A percentile compares a stretch with the other conserved stretches of the same genome.
Evolutionary conservation across 2,113 vertebrate genomes (phyloP).

Genomic region (Myotis brandtii): DNA sequence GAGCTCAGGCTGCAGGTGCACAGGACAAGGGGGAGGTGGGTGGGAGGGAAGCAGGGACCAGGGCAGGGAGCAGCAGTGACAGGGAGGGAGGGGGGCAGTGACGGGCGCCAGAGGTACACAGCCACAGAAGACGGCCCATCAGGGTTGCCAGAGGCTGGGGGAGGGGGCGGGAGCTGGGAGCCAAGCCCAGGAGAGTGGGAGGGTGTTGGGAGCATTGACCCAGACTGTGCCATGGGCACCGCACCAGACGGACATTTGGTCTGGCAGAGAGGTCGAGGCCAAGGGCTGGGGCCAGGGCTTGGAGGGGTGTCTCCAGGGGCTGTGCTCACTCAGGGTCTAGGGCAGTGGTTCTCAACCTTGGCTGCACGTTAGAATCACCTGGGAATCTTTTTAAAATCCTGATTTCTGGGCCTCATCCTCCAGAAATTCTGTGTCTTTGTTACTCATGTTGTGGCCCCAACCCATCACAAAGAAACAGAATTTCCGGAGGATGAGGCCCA

Average conservation of each 20-base stretch:
- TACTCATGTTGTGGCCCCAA: no score
- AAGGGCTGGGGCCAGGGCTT: background rate
- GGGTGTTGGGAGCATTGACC: background rate
- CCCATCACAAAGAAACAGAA: no score
- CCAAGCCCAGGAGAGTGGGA: background rate
- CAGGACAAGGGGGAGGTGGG: background rate
- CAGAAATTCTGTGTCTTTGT: no score
- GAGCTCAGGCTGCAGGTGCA: background rate
- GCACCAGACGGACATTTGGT: background rate
- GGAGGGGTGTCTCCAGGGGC: background rate
- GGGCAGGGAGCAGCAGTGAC: background rate
- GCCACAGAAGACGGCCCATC: no score
- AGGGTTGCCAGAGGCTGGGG: background rate
- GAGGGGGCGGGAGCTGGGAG: background rate
- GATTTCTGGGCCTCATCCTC: no score
- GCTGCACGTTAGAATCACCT: no score
- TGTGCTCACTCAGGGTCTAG: no score
- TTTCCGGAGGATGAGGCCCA: no score
- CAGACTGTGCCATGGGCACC: background rate
- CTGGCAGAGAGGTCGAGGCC: background rate
- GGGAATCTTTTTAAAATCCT: no score
- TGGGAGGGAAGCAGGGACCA: background rate
- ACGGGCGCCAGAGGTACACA: background rate
- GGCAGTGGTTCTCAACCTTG: no score
- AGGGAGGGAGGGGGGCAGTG: background rate